Percentiles rank a stretch among this genome's conserved stretches.
phyloP scores from a whole-genome alignment of 2,797 vertebrate species.

The Dicrostonyx torquatus region DNA sequence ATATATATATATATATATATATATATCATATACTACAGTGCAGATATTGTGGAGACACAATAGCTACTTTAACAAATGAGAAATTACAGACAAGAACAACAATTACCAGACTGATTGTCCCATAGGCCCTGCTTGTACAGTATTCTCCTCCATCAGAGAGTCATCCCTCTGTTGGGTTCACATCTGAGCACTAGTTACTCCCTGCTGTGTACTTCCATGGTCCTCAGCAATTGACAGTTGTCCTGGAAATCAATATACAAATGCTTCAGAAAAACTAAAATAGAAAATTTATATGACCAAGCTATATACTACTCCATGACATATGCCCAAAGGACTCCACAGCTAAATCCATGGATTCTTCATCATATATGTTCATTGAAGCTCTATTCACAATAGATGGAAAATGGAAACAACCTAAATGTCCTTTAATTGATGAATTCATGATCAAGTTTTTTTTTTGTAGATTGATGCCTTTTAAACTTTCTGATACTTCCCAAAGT shows the following conservation, averaged over 20 bases:
- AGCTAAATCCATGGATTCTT: neutral
- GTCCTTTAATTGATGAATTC: neutral
- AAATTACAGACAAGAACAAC: no score
- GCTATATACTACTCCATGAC: neutral
- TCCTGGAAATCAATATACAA: neutral
- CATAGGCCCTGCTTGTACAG: no score
- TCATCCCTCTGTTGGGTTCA: no score
- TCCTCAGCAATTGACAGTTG: no score
- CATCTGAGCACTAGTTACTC: no score
- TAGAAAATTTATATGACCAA: neutral
- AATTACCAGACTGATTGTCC: no score
- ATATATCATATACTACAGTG: no score
- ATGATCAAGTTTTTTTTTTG: neutral
- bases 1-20: no score
- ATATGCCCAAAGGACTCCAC: neutral
- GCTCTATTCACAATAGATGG: neutral
- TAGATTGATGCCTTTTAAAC: neutral
- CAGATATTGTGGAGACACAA: no score
- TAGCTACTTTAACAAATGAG: no score
- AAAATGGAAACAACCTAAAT: neutral
- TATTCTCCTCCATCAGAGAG: no score
- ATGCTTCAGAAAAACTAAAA: neutral
- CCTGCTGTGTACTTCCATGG: no score
- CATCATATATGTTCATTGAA: neutral
- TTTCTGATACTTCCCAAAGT: neutral